Evolutionary conservation across 2,113 vertebrate species (phyloP).

Genomic region (Chaetops frenatus): DNA sequence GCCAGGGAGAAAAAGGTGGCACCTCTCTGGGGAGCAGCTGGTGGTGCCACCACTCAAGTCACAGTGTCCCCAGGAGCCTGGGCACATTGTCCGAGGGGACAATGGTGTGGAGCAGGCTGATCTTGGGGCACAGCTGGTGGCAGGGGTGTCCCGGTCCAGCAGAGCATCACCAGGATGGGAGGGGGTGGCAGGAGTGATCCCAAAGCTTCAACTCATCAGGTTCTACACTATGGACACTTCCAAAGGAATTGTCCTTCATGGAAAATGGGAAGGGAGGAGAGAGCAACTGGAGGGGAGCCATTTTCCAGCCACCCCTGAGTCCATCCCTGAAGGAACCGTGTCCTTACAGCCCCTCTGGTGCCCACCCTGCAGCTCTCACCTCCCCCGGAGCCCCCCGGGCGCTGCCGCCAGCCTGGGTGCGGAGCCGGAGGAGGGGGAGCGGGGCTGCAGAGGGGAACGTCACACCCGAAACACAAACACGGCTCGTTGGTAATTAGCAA

Average conservation of each 20-base stretch:
- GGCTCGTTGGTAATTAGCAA: conserved; percentile 52
- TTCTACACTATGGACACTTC: not conserved
- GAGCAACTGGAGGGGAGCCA: not conserved
- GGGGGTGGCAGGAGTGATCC: not conserved
- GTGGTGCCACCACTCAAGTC: not conserved
- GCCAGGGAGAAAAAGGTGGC: not conserved
- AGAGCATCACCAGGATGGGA: not conserved
- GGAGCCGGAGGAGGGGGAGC: not conserved
- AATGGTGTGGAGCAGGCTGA: rapidly evolving
- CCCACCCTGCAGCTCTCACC: not conserved
- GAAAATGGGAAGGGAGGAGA: not conserved
- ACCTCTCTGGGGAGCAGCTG: rapidly evolving
- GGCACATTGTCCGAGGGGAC: not conserved
- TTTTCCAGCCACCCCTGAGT: not conserved
- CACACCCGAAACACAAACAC: conserved; percentile 14
- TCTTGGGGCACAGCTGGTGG: not conserved
- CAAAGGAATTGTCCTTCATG: not conserved
- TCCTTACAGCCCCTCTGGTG: not conserved
- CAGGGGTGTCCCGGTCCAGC: not conserved
- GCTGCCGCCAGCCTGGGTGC: not conserved
- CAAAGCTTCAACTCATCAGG: not conserved
- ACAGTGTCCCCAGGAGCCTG: rapidly evolving
- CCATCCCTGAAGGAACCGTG: not conserved
- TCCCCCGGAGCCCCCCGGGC: not conserved
- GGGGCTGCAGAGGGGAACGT: not conserved